phyloP scores from a whole-genome alignment of 1,140 invertebrate species.

The Drosophila virilis region DNA sequence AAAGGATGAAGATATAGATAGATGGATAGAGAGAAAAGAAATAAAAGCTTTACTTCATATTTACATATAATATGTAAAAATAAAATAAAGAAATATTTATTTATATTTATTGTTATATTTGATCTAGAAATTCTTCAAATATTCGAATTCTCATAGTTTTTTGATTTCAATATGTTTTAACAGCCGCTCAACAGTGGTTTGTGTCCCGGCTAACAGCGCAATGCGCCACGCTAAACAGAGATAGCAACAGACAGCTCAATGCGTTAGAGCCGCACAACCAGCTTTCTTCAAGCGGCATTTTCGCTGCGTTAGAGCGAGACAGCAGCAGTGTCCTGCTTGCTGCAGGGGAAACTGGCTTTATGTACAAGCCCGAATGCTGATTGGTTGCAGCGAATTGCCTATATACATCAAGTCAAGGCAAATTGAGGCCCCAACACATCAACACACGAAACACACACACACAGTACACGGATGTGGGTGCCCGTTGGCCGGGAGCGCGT shows the following conservation, averaged over 20 bases:
- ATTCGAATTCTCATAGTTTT: no score
- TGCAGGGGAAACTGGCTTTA: conserved; percentile 49
- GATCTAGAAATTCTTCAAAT: no score
- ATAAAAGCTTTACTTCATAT: no score
- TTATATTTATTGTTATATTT: no score
- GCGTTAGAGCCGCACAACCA: conserved; percentile 10
- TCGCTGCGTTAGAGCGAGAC: conserved; percentile 9
- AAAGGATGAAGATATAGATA: no score
- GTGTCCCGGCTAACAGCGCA: conserved; percentile 34
- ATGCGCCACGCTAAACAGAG: background rate
- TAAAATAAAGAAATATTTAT: no score
- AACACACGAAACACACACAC: background rate
- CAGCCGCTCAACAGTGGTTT: conserved; percentile 51
- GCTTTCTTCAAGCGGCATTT: background rate
- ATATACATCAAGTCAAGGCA: conserved; percentile 4
- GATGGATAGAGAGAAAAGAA: no score
- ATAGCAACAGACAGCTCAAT: background rate
- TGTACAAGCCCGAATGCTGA: conserved; percentile 24
- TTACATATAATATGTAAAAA: no score
- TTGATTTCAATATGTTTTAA: background rate
- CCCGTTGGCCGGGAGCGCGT: conserved; percentile 19
- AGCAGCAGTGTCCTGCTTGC: background rate
- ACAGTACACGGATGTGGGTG: conserved; percentile 2
- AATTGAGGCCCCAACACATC: background rate
- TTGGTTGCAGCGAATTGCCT: conserved; percentile 18